Percentiles rank a stretch among this genome's conserved stretches.
Conservation (phyloP, 2,888 invertebrate species). For the Schrankia costaestrigalis region DNA sequence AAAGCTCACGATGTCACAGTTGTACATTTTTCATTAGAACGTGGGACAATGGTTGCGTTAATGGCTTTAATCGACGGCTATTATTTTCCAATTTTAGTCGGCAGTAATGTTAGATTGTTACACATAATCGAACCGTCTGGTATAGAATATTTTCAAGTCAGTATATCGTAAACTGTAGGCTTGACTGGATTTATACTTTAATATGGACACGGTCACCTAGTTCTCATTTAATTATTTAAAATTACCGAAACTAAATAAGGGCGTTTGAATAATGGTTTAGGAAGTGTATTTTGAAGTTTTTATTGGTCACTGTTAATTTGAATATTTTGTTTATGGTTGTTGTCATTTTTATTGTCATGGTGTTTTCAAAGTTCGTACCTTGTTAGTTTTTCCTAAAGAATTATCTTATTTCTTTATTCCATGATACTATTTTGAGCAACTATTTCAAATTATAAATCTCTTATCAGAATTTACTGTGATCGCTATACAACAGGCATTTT, state of each 20-base stretch:
- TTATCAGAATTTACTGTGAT: too few relatives aligned
- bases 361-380: too few relatives aligned
- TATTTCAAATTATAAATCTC: too few relatives aligned
- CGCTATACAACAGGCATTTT: slow-evolving; percentile 11
- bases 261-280: too few relatives aligned
- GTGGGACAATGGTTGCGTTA: slow-evolving; percentile 43
- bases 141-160: slow-evolving; percentile 29
- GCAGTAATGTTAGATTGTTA: slow-evolving; percentile 40
- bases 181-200: slow-evolving; percentile 20
- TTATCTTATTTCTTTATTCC: too few relatives aligned
- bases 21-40: slow-evolving; percentile 57
- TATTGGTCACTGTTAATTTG: too few relatives aligned
- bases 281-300: too few relatives aligned
- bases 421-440: too few relatives aligned
- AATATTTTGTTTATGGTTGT: neutral
- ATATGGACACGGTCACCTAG: slow-evolving; percentile 3
- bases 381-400: too few relatives aligned
- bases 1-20: slow-evolving; percentile 52
- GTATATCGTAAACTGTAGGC: slow-evolving; percentile 30
- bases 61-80: slow-evolving; percentile 46
- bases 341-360: too few relatives aligned
- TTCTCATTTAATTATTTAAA: neutral
- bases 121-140: slow-evolving; percentile 39
- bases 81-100: slow-evolving; percentile 63
- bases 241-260: too few relatives aligned